Percentiles rank a stretch among this genome's conserved stretches.
Evolutionary conservation across 2,113 vertebrate genomes (phyloP).

Genomic region (Grus americana): DNA sequence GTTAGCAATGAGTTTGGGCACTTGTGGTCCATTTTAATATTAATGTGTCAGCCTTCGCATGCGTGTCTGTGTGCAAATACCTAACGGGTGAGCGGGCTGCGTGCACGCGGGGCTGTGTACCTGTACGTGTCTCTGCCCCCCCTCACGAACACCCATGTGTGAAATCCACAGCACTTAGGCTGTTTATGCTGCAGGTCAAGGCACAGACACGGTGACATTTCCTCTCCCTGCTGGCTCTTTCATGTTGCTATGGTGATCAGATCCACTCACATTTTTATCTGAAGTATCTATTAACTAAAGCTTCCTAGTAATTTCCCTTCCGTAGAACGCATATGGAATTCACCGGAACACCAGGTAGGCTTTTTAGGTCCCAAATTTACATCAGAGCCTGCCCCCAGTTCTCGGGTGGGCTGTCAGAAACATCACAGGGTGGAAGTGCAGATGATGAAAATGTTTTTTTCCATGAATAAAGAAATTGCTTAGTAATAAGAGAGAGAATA

Average conservation of each 20-base stretch:
- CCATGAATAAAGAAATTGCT: neutral
- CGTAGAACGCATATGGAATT: neutral
- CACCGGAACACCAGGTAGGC: neutral
- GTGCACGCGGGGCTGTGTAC: fast-evolving
- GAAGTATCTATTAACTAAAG: constrained; percentile 65
- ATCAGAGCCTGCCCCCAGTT: neutral
- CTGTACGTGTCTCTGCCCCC: neutral
- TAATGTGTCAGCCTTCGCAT: fast-evolving
- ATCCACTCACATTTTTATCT: constrained; percentile 43
- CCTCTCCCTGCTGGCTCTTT: constrained; percentile 18
- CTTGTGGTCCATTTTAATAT: fast-evolving
- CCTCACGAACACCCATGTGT: fast-evolving
- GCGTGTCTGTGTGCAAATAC: neutral
- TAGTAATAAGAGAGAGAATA: neutral
- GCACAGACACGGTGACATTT: constrained; percentile 21
- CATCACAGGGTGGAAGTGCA: neutral
- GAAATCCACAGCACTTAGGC: neutral
- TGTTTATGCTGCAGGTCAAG: constrained; percentile 19
- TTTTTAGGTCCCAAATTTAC: neutral
- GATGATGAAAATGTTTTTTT: neutral
- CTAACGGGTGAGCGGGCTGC: neutral
- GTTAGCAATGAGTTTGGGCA: neutral
- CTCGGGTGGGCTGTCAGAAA: neutral
- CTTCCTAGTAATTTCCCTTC: constrained; percentile 41
- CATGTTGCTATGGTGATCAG: constrained; percentile 70